Base-by-base conservation (phyloP, 2,113 vertebrate genomes). In the Colistium nudipinnis region DNA sequence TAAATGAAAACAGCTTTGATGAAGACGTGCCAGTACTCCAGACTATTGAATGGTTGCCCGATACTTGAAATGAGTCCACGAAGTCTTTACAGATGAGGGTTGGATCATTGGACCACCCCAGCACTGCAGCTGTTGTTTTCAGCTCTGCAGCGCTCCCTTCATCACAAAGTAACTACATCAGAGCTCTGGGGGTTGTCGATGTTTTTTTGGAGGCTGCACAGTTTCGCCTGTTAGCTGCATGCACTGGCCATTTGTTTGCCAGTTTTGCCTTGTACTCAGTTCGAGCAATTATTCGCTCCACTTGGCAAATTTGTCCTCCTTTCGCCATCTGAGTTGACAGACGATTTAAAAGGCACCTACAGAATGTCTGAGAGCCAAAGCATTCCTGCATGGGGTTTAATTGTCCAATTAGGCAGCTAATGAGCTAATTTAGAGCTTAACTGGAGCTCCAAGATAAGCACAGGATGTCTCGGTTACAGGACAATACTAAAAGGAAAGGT, bases 401-500 rank as follows among this genome's bases (percentile, higher is more conserved):
- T 90, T 87, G 81, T 89, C 74, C 87, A 92, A 92, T 93, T 92
- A 91, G 82, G 89, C 77, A 84, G 75, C 73, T 88, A 92, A 90
- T 90, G 87, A 90, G 79, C 76, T 83, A 57, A 92, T 90, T 91
- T 89, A 85, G 77, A 91, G 89, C 90, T 90, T 86, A 91, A 91
- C 70, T 90, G 87, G 91, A 88, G 78, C 90, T 89, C 69, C 80
- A 83, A 63, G 65, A 87, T 59, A 60, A 82, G 59, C 45, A 41
- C 52, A 53, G 75, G 71, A 77, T 31, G 74, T 69, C 54, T 31
- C 81, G 35, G 43, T 77, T 63, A 51, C 30, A 56, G 11, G 53
- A 54, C 67, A 17, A 31, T 16, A 35, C 22, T 56, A 19, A 76
- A 74, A 67, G 53, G 45, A 74, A 72, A 57, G 67, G 30, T 71